Evolutionary conservation across 2,888 invertebrate species (phyloP), one percentile per base, ranked within the genome.

Genomic region (Platyscelio sp.): DNA sequence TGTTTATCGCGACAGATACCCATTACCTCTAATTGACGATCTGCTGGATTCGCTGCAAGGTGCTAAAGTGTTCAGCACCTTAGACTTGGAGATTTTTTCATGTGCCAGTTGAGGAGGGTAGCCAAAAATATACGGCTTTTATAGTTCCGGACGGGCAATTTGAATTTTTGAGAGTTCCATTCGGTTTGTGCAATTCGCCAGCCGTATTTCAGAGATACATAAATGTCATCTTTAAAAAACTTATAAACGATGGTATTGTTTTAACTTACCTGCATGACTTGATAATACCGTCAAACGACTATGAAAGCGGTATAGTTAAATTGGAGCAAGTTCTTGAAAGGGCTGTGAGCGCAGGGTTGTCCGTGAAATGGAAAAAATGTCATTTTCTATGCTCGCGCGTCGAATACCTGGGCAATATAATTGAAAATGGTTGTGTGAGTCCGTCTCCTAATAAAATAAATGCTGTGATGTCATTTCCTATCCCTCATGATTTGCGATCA

Each of bases 381-480:
- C 15, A 56, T 18, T 56, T 56, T 56, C 27, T 56, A n/a, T 56
- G 56, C 27, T 56, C 56, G 15, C 27, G 56, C 20, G 27, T 56
- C 6, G 56, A 56, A 56, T 56, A 27, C 20, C 29, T 56, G 3
- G 56, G 56, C 11, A 26, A 26, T 26, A 27, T 56, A 3, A 29
- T 56, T 7, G 56, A 56, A 15, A 56, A 56, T 26, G 56, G 56
- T 27, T n/a, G 27, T 7, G 56, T 56, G 27, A 27, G 56, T 56
- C 56, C 27, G 26, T 56, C 56, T 15, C 54, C 56, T 27, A 27
- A 29, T 7, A 56, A 56, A 20, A 56, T 56, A 18, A 24, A 27
- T 3, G 56, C 56, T 29, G 27, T 56, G 2, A 29, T 56, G 56
- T 27, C 15, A 18, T 56, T 56, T 26, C 27, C 56, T 26, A 29